Evolutionary conservation across 2,113 vertebrate species (phyloP).

Genomic region (human): DNA sequence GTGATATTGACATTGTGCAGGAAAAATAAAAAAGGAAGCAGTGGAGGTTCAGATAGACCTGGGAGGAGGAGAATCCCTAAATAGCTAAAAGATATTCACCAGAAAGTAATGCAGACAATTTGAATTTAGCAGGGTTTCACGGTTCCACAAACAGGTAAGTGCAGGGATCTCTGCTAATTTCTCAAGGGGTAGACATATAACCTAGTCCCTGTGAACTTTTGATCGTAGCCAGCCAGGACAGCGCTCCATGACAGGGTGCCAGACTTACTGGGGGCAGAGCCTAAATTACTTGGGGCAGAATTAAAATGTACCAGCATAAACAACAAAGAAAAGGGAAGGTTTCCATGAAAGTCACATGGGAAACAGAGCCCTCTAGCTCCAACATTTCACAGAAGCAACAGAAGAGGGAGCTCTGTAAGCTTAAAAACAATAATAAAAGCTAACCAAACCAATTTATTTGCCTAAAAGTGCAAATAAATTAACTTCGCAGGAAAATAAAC

Average conservation of each 20-base stretch:
- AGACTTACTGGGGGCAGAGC: not conserved
- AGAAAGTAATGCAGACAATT: not conserved
- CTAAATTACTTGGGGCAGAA: not conserved
- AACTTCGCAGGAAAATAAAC: not conserved
- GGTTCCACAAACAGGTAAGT: not conserved
- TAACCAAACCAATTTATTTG: no score
- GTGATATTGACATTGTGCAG: not conserved
- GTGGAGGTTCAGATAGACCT: not conserved
- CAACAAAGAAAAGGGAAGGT: not conserved
- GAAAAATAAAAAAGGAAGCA: not conserved
- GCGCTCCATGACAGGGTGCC: not conserved
- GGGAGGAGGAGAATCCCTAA: not conserved
- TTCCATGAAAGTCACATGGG: not conserved
- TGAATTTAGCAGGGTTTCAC: not conserved
- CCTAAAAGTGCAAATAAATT: not conserved
- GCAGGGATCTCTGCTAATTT: not conserved
- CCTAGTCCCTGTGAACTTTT: not conserved
- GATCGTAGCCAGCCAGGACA: not conserved
- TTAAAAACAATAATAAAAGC: not conserved
- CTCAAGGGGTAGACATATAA: not conserved
- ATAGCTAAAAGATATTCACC: not conserved
- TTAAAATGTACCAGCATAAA: not conserved
- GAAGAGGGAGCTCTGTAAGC: not conserved
- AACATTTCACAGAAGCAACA: slow-evolving; percentile 1
- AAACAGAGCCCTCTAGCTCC: not conserved